Evolutionary conservation across 1,140 invertebrate species (phyloP), one percentile per base, ranked within the genome.

Genomic region (Adoxophyes honmai): DNA sequence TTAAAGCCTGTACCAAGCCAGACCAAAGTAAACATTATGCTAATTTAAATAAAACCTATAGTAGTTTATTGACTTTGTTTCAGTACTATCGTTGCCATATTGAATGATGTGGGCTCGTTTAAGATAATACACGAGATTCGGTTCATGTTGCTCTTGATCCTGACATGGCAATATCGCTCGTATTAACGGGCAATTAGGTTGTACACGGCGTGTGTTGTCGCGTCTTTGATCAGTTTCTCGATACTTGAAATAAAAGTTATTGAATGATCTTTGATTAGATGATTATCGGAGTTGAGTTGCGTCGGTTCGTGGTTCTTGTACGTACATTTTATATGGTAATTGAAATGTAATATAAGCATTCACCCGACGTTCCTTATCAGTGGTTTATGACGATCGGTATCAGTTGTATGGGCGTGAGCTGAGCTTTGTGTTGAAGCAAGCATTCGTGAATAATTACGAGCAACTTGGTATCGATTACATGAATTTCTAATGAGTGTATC

Each of bases 261-360:
- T 84, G 81, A 83, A 81, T 80, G 79, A 81, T 81, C 74, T 74
- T 73, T 79, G 83, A 84, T 86, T 84, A 86, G 81, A 84, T 81
- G 75, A 83, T 85, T 85, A 86, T 84, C 83, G 64, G 57, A 69
- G 55, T 64, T 61, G 34, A 39, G 72, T 77, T 72, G 70, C 67
- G 62, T 74, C 71, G 63, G 68, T 64, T 66, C 69, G 64, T 68
- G 70, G 63, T 64, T 70, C 67, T 76, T 75, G 72, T 78, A 69
- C 59, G 69, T 75, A 80, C 78, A 73, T 81, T 84, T 83, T 80
- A 84, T 86, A 83, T 86, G 79, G 75, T 86, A 83, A 86, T 86
- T 83, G 81, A 84, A 86, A 83, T 81, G 78, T 84, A 82, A 82
- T 80, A 81, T 78, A 79, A 79, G 71, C 70, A 75, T 74, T 78